Percentiles rank a stretch among this genome's conserved stretches.
Conservation (phyloP, 2,113 vertebrate genomes). For the Forbesichthys papilliferus region DNA sequence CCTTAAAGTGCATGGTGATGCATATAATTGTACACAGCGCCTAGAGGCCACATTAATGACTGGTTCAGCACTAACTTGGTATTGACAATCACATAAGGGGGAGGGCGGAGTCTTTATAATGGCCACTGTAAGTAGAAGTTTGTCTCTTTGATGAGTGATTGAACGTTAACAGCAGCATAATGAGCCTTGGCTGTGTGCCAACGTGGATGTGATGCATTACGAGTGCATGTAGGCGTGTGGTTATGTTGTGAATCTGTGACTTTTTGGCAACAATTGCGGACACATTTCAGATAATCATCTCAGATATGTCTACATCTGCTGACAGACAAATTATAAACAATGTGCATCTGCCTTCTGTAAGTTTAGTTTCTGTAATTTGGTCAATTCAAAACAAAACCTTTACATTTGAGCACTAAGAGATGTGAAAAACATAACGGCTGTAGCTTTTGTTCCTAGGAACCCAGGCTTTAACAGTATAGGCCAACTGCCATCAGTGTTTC, state of each 20-base stretch:
- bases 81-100: conserved; percentile 27
- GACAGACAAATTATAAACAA: too few relatives aligned
- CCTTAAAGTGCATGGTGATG: conserved; percentile 20
- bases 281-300: too few relatives aligned
- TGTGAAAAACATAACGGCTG: too few relatives aligned
- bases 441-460: too few relatives aligned
- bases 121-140: conserved; percentile 11
- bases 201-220: not conserved
- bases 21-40: conserved; percentile 18
- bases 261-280: not conserved
- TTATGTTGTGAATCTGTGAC: not conserved
- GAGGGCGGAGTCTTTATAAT: conserved; percentile 26
- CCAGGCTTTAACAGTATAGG: too few relatives aligned
- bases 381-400: too few relatives aligned
- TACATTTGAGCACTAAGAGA: too few relatives aligned
- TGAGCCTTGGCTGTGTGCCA: conserved; percentile 5
- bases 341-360: too few relatives aligned
- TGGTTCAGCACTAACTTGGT: conserved; percentile 51
- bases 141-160: conserved; percentile 17
- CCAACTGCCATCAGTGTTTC: not conserved
- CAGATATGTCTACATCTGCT: too few relatives aligned
- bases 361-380: too few relatives aligned
- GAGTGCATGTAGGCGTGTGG: not conserved
- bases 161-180: conserved; percentile 3
- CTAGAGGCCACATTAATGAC: conserved; percentile 37